A percentile compares a stretch with the other conserved stretches of the same genome.
Conservation (phyloP, 64 coral and sea anemone species). For the Stichodactyla helianthus region DNA sequence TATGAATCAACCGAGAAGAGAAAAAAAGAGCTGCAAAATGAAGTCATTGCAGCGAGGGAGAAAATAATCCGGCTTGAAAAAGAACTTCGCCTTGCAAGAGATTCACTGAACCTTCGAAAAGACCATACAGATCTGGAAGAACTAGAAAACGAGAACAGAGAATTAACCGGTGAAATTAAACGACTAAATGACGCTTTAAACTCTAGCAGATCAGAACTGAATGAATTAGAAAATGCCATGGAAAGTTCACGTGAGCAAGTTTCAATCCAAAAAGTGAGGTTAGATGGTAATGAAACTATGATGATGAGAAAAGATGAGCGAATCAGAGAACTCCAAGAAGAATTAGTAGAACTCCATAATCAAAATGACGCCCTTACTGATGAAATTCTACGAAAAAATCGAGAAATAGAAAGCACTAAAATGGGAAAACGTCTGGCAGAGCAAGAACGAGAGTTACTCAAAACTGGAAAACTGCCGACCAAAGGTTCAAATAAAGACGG, state of each 20-base stretch:
- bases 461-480: slow-evolving; percentile 39
- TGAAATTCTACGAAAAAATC: slow-evolving; percentile 70
- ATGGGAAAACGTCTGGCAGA: slow-evolving; percentile 58
- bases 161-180: slow-evolving; percentile 17
- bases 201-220: slow-evolving; percentile 27
- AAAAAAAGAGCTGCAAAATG: slow-evolving; percentile 51
- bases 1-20: slow-evolving; percentile 62
- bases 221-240: slow-evolving; percentile 49
- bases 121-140: background rate
- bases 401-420: slow-evolving; percentile 57
- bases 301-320: slow-evolving; percentile 70
- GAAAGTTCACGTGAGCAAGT: slow-evolving; percentile 46
- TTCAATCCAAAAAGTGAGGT: slow-evolving; percentile 52
- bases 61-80: slow-evolving; percentile 48
- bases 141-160: slow-evolving; percentile 2
- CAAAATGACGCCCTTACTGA: slow-evolving; percentile 80
- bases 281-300: slow-evolving; percentile 50
- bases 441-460: slow-evolving; percentile 66
- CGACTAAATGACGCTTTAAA: slow-evolving; percentile 16
- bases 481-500: slow-evolving; percentile 14
- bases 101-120: slow-evolving; percentile 3
- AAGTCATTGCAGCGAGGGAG: slow-evolving; percentile 24
- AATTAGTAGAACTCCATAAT: slow-evolving; percentile 63
- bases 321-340: slow-evolving; percentile 78
- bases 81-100: slow-evolving; percentile 9